phyloP scores from a whole-genome alignment of 2,888 invertebrate species.

The Leucophenga maculata region DNA sequence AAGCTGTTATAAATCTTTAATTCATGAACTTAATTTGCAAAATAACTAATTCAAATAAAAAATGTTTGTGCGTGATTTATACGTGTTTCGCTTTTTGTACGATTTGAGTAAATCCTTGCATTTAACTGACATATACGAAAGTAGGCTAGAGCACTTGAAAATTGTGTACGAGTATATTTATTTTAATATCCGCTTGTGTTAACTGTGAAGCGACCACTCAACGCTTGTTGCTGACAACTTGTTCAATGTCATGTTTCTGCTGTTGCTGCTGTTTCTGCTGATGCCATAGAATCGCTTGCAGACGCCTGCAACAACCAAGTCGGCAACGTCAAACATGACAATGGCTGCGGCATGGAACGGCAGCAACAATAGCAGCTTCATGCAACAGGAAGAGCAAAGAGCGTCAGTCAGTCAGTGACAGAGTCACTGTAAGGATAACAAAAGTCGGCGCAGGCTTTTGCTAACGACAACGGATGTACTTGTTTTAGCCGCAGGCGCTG shows the following conservation, averaged over 20 bases:
- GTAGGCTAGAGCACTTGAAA: neutral
- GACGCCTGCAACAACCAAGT: neutral
- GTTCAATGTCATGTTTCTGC: slow-evolving; percentile 21
- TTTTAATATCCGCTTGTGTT: slow-evolving; percentile 10
- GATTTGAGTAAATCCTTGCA: neutral
- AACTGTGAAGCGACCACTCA: slow-evolving; percentile 11
- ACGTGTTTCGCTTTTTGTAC: neutral
- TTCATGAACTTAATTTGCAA: too few species aligned
- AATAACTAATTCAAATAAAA: neutral
- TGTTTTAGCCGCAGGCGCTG: slow-evolving; percentile 22
- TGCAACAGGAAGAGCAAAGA: neutral
- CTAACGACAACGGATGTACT: slow-evolving; percentile 22
- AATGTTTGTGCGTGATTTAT: neutral
- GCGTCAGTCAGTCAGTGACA: neutral
- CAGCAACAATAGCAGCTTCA: slow-evolving; percentile 1
- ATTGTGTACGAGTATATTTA: too few species aligned
- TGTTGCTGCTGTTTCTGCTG: neutral
- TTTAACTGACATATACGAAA: neutral
- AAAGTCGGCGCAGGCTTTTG: slow-evolving; percentile 6
- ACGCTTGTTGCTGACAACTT: slow-evolving; percentile 21
- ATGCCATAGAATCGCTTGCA: neutral
- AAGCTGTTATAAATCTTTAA: neutral
- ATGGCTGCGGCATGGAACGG: neutral
- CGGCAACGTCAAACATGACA: slow-evolving; percentile 8
- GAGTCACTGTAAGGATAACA: neutral